Base-by-base conservation (phyloP, 2,888 invertebrate genomes). In the Drosophila putrida region DNA sequence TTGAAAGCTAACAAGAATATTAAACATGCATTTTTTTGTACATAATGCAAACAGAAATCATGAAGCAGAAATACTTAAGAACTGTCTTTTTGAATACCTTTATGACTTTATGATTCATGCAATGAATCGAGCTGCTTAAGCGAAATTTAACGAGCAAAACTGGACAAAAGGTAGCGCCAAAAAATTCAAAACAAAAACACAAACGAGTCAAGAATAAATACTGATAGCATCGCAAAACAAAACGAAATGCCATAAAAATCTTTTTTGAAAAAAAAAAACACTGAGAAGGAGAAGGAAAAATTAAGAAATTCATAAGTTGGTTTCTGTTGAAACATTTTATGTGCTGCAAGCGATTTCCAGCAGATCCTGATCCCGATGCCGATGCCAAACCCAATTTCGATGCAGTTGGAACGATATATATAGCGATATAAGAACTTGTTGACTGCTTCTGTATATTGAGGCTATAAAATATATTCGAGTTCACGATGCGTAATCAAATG, bases 261-360 rank as follows among this genome's bases (percentile, higher is more conserved):
- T 58, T 47, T 28, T 47, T 31, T 0, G 28, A 50, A 55, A 69
- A 20, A 8, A 57, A 33, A 11, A 31, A 10, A 47, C 28, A 28
- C n/a, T n/a, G 20, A 20, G 20, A 72, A 36, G 4, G 46, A 25
- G 11, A 53, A 6, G 38, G 4, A 65, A 70, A 66, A 71, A 78
- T 77, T 73, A 75, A 80, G 76, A 86, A 78, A 86, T 76, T 81
- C 89, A 83, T 87, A 81, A 78, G 72, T 68, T 71, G 44, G 44
- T 61, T 62, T 79, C 85, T 62, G 84, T 54, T 84, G 85, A 88
- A 87, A 82, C 61, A 78, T 83, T 87, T 84, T 73, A 73, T 77
- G 78, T 53, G 67, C 73, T 63, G 69, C 75, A 69, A 75, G 61
- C 54, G 55, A 66, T 25, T 60, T 35, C 25, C 20, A 49, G 20